phyloP scores from a whole-genome alignment of 2,797 vertebrate species.

The Chlorospingus semifuscus region DNA sequence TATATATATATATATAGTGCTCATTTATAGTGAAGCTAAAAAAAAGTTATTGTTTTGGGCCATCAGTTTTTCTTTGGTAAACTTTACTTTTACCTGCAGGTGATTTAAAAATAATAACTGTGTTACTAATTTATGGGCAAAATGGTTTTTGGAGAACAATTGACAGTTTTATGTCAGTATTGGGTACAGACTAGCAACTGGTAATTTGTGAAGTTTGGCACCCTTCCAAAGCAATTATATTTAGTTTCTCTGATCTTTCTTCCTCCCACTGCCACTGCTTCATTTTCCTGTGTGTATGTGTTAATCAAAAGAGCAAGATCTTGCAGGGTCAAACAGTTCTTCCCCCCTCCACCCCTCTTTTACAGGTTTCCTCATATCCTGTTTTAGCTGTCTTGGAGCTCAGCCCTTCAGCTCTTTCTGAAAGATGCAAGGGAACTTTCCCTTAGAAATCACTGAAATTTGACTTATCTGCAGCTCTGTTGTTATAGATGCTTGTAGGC shows the following conservation, averaged over 20 bases:
- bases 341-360: not conserved
- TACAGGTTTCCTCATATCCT: not conserved
- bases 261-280: not conserved
- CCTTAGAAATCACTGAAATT: not conserved
- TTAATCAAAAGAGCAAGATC: constrained; percentile 16
- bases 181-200: not conserved
- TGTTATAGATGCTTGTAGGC: not conserved
- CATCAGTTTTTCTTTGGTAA: not conserved
- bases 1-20: not conserved
- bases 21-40: not conserved
- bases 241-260: not conserved
- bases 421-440: not conserved
- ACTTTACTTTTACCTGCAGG: not conserved
- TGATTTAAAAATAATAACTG: not conserved
- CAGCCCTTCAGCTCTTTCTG: not conserved
- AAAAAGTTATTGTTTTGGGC: not conserved
- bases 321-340: not conserved
- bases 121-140: not conserved
- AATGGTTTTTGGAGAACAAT: not conserved
- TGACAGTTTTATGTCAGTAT: not conserved
- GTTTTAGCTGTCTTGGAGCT: not conserved
- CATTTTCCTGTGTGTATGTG: not conserved
- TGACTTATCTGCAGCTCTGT: not conserved
- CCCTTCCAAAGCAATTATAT: not conserved
- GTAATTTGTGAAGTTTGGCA: constrained; percentile 36